Conservation (phyloP, 2,113 vertebrate species). For the Antennarius striatus region DNA sequence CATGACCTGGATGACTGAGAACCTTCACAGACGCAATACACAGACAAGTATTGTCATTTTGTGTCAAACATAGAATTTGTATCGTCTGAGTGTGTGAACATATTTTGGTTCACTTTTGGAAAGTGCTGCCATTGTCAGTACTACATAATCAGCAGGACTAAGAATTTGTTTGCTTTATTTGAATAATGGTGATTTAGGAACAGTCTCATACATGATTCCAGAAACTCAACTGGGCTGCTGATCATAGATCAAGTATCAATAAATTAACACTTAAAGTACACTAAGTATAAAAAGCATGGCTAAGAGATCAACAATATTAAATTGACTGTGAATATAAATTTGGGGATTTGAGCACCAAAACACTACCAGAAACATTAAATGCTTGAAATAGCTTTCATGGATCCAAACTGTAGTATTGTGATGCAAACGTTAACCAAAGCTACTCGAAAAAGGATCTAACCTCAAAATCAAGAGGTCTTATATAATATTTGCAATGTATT, state of each 20-base stretch:
- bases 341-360: too few relatives aligned
- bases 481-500: neutral
- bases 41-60: neutral
- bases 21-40: too few relatives aligned
- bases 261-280: neutral
- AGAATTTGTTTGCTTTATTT: slow-evolving; percentile 55
- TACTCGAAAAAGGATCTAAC: too few relatives aligned
- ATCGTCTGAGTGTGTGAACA: neutral
- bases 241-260: slow-evolving; percentile 4
- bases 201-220: slow-evolving; percentile 14
- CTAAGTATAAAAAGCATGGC: too few relatives aligned
- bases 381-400: too few relatives aligned
- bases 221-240: slow-evolving; percentile 14
- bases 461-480: neutral
- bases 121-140: slow-evolving; percentile 43
- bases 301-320: too few relatives aligned
- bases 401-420: too few relatives aligned
- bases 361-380: too few relatives aligned
- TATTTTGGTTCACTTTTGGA: slow-evolving; percentile 31
- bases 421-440: too few relatives aligned
- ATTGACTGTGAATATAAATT: too few relatives aligned
- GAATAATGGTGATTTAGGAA: slow-evolving; percentile 45
- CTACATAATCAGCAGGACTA: slow-evolving; percentile 47
- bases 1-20: too few relatives aligned
- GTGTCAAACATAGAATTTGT: neutral